Evolutionary conservation across 2,797 vertebrate species (phyloP).

Genomic region (Lepidocolaptes lacrymiger): DNA sequence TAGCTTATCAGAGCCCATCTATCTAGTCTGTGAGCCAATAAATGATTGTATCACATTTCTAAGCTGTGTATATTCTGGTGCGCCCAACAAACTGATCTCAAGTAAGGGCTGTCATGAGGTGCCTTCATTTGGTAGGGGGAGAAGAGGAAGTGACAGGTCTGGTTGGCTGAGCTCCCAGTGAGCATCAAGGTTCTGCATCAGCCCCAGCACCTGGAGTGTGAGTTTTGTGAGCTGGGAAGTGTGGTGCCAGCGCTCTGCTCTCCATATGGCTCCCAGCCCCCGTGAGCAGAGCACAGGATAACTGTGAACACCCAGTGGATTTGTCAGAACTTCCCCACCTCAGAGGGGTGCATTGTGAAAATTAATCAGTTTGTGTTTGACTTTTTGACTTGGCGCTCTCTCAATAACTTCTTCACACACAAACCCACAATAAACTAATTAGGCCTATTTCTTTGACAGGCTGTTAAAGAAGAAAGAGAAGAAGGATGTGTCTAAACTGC

Average conservation of each 20-base stretch:
- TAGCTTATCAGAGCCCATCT: not conserved
- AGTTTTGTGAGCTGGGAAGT: not conserved
- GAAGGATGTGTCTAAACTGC: slow-evolving; percentile 44
- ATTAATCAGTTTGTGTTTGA: slow-evolving; percentile 74
- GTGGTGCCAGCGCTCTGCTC: not conserved
- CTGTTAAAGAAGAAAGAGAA: slow-evolving; percentile 62
- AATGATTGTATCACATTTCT: not conserved
- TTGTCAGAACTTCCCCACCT: slow-evolving; percentile 70
- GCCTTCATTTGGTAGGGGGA: not conserved
- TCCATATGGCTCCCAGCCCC: slow-evolving; percentile 46
- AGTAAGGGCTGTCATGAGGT: not conserved
- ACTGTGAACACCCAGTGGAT: slow-evolving; percentile 64
- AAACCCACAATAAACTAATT: slow-evolving; percentile 67
- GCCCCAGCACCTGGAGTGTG: accelerated
- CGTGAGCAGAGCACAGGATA: slow-evolving; percentile 11
- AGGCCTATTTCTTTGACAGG: slow-evolving; percentile 59
- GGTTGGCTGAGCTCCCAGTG: not conserved
- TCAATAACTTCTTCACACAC: slow-evolving; percentile 58
- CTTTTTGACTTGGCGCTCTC: slow-evolving; percentile 48
- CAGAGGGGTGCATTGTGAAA: slow-evolving; percentile 72
- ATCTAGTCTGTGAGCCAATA: not conserved
- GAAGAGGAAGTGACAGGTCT: not conserved
- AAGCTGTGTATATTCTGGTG: not conserved
- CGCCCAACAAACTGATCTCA: not conserved
- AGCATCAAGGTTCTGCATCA: not conserved